Percentiles rank a stretch among this genome's conserved stretches.
phyloP scores from a whole-genome alignment of 2,113 vertebrate genomes.

The Dascyllus trimaculatus region DNA sequence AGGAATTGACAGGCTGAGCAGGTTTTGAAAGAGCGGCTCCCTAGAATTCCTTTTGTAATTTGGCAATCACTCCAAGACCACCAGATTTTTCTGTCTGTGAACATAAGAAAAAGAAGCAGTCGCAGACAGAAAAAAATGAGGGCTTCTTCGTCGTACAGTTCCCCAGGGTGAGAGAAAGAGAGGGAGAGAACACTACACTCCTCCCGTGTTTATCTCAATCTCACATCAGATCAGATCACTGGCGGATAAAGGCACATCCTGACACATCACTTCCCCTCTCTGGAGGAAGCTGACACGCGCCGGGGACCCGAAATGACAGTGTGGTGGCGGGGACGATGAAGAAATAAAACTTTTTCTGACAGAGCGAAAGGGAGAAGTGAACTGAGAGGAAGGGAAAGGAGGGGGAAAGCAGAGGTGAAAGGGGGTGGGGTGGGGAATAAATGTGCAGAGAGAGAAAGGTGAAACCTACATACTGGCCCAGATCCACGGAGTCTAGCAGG shows the following conservation, averaged over 20 bases:
- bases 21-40: conserved; percentile 34
- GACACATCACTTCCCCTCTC: conserved; percentile 80
- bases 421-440: not conserved
- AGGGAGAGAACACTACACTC: conserved; percentile 47
- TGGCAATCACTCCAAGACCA: conserved; percentile 52
- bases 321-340: conserved; percentile 38
- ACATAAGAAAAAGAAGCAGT: conserved; percentile 34
- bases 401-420: not conserved
- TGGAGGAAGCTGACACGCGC: conserved; percentile 70
- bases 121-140: conserved; percentile 19
- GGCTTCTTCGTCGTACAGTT: conserved; percentile 29
- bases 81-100: conserved; percentile 42
- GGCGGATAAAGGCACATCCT: conserved; percentile 80
- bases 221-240: conserved; percentile 83
- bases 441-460: conserved; percentile 8
- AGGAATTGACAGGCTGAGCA: conserved; percentile 22
- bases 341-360: conserved; percentile 52
- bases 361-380: not conserved
- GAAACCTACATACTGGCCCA: conserved; percentile 54
- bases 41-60: conserved; percentile 52
- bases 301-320: conserved; percentile 60
- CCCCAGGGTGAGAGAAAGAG: conserved; percentile 42
- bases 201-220: conserved; percentile 75
- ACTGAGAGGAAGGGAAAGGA: not conserved
- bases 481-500: conserved; percentile 38